Conservation (phyloP, 2,113 vertebrate species). For the Daphoenositta chrysoptera region DNA sequence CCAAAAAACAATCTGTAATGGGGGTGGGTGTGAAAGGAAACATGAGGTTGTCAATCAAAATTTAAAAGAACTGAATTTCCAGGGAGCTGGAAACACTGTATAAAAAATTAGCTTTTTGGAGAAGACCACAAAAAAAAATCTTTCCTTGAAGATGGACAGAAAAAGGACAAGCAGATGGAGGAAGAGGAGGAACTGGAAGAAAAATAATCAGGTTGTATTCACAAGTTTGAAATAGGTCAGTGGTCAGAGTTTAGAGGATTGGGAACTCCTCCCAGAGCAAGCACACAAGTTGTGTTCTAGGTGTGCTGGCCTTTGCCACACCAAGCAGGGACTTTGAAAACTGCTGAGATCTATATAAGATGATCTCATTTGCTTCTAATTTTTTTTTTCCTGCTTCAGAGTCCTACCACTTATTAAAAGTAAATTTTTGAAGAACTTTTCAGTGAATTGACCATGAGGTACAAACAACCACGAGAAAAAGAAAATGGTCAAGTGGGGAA, state of each 20-base stretch:
- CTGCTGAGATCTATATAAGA: not conserved
- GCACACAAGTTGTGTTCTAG: accelerated
- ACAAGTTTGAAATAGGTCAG: not conserved
- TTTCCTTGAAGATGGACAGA: not conserved
- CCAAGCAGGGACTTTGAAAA: not conserved
- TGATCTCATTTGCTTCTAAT: not conserved
- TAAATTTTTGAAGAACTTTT: not conserved
- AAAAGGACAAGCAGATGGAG: not conserved
- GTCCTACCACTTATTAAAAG: not conserved
- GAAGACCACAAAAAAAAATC: not conserved
- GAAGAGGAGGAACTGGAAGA: not conserved
- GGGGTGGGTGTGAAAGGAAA: slow-evolving; percentile 47
- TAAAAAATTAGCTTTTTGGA: not conserved
- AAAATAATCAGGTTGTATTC: not conserved
- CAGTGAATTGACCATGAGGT: not conserved
- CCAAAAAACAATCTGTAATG: slow-evolving; percentile 6
- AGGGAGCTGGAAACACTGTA: not conserved
- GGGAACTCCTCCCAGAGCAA: not conserved
- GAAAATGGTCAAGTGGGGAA: not conserved
- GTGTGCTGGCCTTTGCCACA: not conserved
- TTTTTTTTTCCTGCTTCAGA: not conserved
- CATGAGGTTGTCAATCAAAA: slow-evolving; percentile 33
- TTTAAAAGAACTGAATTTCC: slow-evolving; percentile 1
- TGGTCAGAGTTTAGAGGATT: not conserved
- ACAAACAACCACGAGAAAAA: not conserved